Percentiles rank a stretch among this genome's conserved stretches.
Evolutionary conservation across 2,888 invertebrate species (phyloP).

Genomic region (Lumbricus terrestris): DNA sequence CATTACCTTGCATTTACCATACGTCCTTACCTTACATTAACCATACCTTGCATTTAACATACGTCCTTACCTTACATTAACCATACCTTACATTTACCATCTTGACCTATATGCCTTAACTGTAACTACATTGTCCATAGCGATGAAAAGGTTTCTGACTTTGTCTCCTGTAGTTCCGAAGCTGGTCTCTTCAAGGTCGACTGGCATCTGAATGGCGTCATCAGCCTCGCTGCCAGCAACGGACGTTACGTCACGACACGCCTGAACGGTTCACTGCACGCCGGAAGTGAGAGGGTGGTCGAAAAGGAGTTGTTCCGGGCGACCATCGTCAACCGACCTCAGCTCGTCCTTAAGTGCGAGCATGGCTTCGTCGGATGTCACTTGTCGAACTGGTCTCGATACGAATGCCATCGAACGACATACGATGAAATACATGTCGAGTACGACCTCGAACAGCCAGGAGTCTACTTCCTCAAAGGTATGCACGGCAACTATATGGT

Average conservation of each 20-base stretch:
- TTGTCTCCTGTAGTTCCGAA: not conserved
- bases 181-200: conserved; percentile 76
- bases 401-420: conserved; percentile 39
- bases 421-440: conserved; percentile 36
- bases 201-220: conserved; percentile 87
- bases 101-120: no score
- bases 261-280: conserved; percentile 89
- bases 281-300: conserved; percentile 77
- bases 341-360: conserved; percentile 88
- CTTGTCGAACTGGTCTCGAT: conserved; percentile 28
- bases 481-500: not conserved
- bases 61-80: no score
- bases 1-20: not conserved
- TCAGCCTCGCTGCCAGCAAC: conserved; percentile 88
- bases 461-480: conserved; percentile 37
- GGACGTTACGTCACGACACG: conserved; percentile 91
- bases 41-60: no score
- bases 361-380: conserved; percentile 84
- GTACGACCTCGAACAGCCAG: conserved; percentile 27
- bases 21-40: not conserved
- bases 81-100: no score
- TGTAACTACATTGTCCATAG: not conserved
- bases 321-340: conserved; percentile 69
- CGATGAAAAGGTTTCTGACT: not conserved
- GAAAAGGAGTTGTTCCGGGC: conserved; percentile 69